phyloP scores from a whole-genome alignment of 2,797 vertebrate species.

The Petrocephalus sullivani region DNA sequence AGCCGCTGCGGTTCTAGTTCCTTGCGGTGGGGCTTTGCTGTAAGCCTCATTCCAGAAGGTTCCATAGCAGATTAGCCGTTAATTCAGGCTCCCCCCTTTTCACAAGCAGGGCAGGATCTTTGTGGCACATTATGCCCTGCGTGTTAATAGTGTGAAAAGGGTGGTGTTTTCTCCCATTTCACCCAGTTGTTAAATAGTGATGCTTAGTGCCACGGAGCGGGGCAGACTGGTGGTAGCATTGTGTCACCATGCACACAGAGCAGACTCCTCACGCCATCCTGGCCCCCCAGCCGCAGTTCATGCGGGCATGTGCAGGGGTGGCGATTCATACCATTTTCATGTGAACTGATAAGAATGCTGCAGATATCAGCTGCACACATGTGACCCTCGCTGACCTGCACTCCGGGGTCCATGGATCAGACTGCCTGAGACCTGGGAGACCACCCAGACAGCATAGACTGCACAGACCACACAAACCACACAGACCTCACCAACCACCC shows the following conservation, averaged over 20 bases:
- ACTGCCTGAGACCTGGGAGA: background rate
- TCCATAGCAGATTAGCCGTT: conserved; percentile 1
- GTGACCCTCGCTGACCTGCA: background rate
- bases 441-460: too few species aligned
- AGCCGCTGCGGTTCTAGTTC: conserved; percentile 25
- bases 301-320: background rate
- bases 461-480: background rate
- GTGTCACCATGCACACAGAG: background rate
- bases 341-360: conserved; percentile 48
- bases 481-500: background rate
- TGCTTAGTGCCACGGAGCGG: background rate
- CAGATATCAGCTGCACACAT: background rate
- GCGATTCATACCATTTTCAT: background rate
- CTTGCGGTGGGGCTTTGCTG: conserved; percentile 46
- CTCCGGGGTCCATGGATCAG: background rate
- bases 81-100: background rate
- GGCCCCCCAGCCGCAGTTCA: conserved; percentile 27
- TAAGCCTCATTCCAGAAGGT: conserved; percentile 45
- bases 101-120: background rate
- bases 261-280: background rate
- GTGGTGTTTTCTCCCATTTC: background rate
- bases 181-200: background rate
- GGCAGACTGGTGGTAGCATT: background rate
- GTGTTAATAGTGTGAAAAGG: background rate
- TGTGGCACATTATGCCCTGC: background rate